Conservation (phyloP, 2,113 vertebrate genomes). For the Seriola quinqueradiata region DNA sequence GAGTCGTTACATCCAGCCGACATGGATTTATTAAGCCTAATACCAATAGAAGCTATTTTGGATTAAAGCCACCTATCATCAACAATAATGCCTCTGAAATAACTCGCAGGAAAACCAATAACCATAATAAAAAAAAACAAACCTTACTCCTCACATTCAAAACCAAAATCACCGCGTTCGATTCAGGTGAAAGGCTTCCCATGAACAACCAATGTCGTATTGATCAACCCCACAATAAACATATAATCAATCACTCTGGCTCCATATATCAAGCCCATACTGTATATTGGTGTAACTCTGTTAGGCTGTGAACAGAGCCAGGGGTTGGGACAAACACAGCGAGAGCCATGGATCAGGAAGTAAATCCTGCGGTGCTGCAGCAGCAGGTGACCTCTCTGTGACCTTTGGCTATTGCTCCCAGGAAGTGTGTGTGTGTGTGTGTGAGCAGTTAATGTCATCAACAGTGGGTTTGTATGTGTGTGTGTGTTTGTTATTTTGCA, state of each 20-base stretch:
- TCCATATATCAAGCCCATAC: background rate
- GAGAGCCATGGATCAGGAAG: slow-evolving; percentile 66
- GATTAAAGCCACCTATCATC: slow-evolving; percentile 52
- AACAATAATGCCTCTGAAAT: slow-evolving; percentile 33
- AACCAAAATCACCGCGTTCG: background rate
- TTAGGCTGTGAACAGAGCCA: slow-evolving; percentile 23
- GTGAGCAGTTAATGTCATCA: slow-evolving; percentile 4
- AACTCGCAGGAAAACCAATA: slow-evolving; percentile 25
- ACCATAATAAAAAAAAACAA: background rate
- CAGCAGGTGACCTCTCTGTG: slow-evolving; percentile 75
- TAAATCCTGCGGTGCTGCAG: slow-evolving; percentile 66
- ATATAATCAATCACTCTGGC: background rate
- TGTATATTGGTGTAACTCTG: slow-evolving; percentile 6
- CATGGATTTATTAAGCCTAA: slow-evolving; percentile 62
- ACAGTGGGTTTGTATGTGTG: background rate
- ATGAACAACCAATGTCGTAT: slow-evolving; percentile 4
- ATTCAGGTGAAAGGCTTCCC: background rate
- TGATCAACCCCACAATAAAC: slow-evolving; percentile 5
- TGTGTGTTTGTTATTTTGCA: background rate
- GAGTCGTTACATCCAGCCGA: slow-evolving; percentile 40
- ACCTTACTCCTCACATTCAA: background rate
- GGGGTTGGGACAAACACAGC: slow-evolving; percentile 43
- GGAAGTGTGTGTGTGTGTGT: slow-evolving; percentile 39
- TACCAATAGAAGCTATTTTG: slow-evolving; percentile 66
- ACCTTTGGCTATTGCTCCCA: slow-evolving; percentile 70